Conservation (phyloP, 2,113 vertebrate species). For the Herpetotheres cachinnans region DNA sequence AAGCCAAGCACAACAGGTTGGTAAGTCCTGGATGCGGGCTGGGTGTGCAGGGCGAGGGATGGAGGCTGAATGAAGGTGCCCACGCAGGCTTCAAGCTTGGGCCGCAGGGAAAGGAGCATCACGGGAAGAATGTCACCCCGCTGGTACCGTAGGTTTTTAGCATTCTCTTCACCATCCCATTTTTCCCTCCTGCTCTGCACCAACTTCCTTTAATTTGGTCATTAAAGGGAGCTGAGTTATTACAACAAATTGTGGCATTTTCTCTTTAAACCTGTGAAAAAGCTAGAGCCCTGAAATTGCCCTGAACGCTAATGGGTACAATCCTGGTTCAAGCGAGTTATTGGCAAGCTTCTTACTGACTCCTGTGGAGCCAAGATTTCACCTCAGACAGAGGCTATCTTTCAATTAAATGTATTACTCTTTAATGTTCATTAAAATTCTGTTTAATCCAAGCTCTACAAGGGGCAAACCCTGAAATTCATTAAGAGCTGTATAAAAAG, state of each 20-base stretch:
- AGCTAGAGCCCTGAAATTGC: neutral
- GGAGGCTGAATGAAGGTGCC: neutral
- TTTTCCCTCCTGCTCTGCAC: neutral
- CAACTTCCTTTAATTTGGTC: slow-evolving; percentile 1
- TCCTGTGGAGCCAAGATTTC: neutral
- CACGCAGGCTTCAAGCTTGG: neutral
- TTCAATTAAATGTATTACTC: slow-evolving; percentile 35
- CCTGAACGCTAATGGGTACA: neutral
- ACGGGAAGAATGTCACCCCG: neutral
- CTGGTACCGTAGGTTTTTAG: neutral
- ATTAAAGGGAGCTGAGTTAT: neutral
- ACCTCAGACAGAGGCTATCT: neutral
- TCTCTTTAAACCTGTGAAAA: slow-evolving; percentile 8
- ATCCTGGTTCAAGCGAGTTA: neutral
- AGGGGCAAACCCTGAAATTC: slow-evolving; percentile 1
- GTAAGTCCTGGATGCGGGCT: neutral
- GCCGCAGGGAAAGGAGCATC: rapidly evolving
- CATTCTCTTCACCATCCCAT: neutral
- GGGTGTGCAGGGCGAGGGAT: neutral
- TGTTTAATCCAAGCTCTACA: neutral
- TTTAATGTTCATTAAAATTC: slow-evolving; percentile 31
- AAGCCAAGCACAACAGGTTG: neutral
- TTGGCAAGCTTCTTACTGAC: slow-evolving; percentile 1
- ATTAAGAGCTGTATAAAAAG: neutral
- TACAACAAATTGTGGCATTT: slow-evolving; percentile 20